phyloP scores from a whole-genome alignment of 2,888 invertebrate species.

The Ornithoptera alexandrae region DNA sequence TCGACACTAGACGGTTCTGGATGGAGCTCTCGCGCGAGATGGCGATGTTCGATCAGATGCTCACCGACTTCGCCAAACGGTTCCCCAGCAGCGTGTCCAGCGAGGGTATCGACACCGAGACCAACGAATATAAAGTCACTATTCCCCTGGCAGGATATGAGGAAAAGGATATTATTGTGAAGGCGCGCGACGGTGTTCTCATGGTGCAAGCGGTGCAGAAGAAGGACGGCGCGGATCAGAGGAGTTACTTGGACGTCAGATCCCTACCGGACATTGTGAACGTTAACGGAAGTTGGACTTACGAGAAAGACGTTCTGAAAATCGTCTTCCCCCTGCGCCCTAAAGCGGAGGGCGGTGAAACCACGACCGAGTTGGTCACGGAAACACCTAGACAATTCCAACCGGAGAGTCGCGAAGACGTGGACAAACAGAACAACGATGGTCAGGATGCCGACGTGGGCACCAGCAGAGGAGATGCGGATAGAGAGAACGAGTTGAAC shows the following conservation, averaged over 20 bases:
- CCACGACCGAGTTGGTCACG: slow-evolving; percentile 31
- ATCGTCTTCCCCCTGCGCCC: slow-evolving; percentile 52
- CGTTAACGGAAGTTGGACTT: slow-evolving; percentile 58
- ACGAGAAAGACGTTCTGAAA: slow-evolving; percentile 47
- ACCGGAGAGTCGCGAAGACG: slow-evolving; percentile 52
- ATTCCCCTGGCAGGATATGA: slow-evolving; percentile 53
- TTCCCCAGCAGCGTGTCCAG: slow-evolving; percentile 46
- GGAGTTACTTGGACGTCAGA: slow-evolving; percentile 52
- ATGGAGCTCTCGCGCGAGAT: slow-evolving; percentile 49
- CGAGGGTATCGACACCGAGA: slow-evolving; percentile 44
- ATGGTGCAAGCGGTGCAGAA: slow-evolving; percentile 62
- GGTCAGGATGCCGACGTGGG: slow-evolving; percentile 50
- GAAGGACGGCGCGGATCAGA: slow-evolving; percentile 35
- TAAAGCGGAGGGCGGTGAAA: slow-evolving; percentile 32
- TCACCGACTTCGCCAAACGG: slow-evolving; percentile 46
- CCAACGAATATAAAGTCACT: slow-evolving; percentile 54
- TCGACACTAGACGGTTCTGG: slow-evolving; percentile 62
- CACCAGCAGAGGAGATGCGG: slow-evolving; percentile 38
- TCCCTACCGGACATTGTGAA: slow-evolving; percentile 52
- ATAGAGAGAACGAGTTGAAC: slow-evolving; percentile 39
- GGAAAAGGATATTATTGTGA: slow-evolving; percentile 63
- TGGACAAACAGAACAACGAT: slow-evolving; percentile 39
- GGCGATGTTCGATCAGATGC: slow-evolving; percentile 48
- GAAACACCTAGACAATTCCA: slow-evolving; percentile 33
- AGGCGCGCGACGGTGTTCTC: slow-evolving; percentile 57